Evolutionary conservation across 2,797 vertebrate species (phyloP), one percentile per base, ranked within the genome.

Genomic region (Parambassis ranga): DNA sequence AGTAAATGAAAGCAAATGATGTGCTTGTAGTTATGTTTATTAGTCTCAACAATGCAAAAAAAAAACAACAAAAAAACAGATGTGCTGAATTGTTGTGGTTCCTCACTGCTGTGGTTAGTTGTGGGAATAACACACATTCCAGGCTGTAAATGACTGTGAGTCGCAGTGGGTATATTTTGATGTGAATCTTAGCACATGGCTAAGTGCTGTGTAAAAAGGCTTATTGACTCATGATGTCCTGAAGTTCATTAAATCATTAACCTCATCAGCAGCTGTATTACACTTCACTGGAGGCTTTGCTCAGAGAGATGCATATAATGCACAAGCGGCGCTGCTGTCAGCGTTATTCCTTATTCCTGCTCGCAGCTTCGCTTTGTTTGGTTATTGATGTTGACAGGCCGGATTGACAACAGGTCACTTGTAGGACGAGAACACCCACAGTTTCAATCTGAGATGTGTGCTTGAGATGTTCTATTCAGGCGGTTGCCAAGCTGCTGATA

Each of bases 181-280:
- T 63, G 23, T 41, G 28, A 41, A 41, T 59, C 23, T 60, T 23
- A 52, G 49, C 32, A 24, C 6, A 11, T 10, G 32, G 46, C 36
- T 38, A 51, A 56, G 41, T 39, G 38, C 39, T 28, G 10, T 18
- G 51, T 50, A 36, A 47, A 71, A 39, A 8, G 11, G 4, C 1
- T 65, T 55, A 65, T 42, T 65, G 71, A 63, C 48, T 74, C 49
- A 48, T 36, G 18, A 30, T 51, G 37, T 36, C 42, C 28, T 15
- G 23, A 44, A 60, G 47, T 75, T 65, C 16, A 64, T 77, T 70
- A 48, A 49, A 58, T 56, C 46, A 36, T 74, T 51, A 51, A 48
- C 49, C 51, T 78, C 62, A 56, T 74, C 39, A 60, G 24, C 5
- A 43, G 26, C 19, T 56, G 4, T 50, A 49, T 64, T 47, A 27